These are phyloP conservation scores for Muntiacus reevesi DNA, from an alignment of 2,113 vertebrate genomes.

Conservation along the genomic window DNA sequence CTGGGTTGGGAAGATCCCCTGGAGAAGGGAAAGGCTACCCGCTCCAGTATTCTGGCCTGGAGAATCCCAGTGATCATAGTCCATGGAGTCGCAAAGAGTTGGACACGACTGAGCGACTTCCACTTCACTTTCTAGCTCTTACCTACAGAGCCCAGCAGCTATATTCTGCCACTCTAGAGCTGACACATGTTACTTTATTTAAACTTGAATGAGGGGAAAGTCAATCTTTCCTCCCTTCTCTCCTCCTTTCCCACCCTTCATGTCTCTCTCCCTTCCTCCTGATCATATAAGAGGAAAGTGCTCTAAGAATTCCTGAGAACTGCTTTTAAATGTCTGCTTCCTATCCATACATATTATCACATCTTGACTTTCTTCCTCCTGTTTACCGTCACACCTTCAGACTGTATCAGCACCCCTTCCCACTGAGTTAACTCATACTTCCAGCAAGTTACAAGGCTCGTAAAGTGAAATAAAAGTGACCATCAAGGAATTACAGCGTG, in stretches of 20 bases:
- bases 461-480: background rate
- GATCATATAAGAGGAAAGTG: background rate
- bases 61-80: background rate
- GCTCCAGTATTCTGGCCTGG: background rate
- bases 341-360: background rate
- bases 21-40: background rate
- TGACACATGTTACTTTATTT: background rate
- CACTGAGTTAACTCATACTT: background rate
- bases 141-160: background rate
- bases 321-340: background rate
- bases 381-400: background rate
- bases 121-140: background rate
- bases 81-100: fast-evolving
- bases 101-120: background rate
- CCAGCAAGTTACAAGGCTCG: background rate
- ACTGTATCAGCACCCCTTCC: background rate
- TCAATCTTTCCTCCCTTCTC: background rate
- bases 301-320: background rate
- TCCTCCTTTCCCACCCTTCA: background rate
- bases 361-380: background rate
- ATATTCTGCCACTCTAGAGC: background rate
- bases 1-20: background rate
- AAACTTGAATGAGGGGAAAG: background rate
- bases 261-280: too few species aligned
- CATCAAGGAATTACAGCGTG: background rate